Evolutionary conservation across 2,113 vertebrate genomes (phyloP).

Genomic region (Paedocypris sp.): DNA sequence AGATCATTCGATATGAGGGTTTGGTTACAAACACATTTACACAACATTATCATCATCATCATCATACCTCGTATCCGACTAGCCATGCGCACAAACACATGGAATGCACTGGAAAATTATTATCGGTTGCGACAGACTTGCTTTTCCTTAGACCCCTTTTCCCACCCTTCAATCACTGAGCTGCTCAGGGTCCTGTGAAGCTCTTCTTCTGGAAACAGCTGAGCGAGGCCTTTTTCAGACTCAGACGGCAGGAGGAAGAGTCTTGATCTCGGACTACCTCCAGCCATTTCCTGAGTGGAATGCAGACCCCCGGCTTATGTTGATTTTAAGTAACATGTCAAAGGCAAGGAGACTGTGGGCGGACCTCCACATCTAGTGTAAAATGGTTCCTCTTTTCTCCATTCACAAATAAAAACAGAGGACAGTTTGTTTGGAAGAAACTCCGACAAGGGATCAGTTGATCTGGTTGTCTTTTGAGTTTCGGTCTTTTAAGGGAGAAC

Average conservation of each 20-base stretch:
- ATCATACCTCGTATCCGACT: constrained; percentile 4
- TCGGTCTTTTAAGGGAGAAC: no score
- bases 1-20: constrained; percentile 49
- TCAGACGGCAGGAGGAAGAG: neutral
- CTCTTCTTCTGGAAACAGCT: constrained; percentile 12
- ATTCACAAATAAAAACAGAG: neutral
- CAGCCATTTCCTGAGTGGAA: neutral
- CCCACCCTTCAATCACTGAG: neutral
- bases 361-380: constrained; percentile 11
- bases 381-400: constrained; percentile 10
- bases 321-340: constrained; percentile 6
- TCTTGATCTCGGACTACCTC: neutral
- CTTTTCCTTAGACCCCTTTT: neutral
- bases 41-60: constrained; percentile 50
- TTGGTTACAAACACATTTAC: constrained; percentile 56
- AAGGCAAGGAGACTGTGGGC: neutral
- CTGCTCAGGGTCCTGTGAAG: constrained; percentile 4
- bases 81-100: constrained; percentile 37
- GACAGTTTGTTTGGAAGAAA: neutral
- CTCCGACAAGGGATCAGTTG: constrained; percentile 1
- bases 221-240: constrained; percentile 22
- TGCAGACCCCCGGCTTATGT: constrained; percentile 16
- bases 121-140: constrained; percentile 28
- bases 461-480: no score
- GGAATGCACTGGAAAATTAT: constrained; percentile 43